Conservation (phyloP, 2,797 vertebrate species). For the Hippocampus kuda region DNA sequence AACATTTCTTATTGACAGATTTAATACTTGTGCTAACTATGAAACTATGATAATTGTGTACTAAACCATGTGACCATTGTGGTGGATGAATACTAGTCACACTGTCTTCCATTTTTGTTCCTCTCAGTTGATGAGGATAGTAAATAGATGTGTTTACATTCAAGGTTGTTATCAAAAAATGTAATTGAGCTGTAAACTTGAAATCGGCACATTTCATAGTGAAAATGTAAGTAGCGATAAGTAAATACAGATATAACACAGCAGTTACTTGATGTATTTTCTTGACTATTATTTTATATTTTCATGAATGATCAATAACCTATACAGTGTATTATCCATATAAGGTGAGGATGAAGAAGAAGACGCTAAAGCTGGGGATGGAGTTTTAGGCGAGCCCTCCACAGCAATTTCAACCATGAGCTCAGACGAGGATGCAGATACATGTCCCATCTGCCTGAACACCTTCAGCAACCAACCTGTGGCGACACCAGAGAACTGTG, state of each 20-base stretch:
- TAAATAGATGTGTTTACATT: neutral
- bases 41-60: neutral
- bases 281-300: neutral
- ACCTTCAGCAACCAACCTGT: conserved; percentile 82
- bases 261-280: neutral
- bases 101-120: too few species aligned
- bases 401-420: conserved; percentile 42
- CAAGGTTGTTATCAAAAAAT: neutral
- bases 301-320: neutral
- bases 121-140: neutral
- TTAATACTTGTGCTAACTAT: neutral
- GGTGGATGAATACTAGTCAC: neutral
- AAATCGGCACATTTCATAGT: neutral
- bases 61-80: neutral
- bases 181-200: neutral
- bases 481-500: conserved; percentile 88
- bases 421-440: conserved; percentile 87
- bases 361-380: conserved; percentile 51
- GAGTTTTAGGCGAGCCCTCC: conserved; percentile 19
- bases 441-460: conserved; percentile 95
- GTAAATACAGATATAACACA: neutral
- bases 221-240: neutral
- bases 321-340: neutral
- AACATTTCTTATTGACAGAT: neutral
- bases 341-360: conserved; percentile 63